Base-by-base conservation (phyloP, 2,888 invertebrate genomes). In the Balanococcus diminutus region DNA sequence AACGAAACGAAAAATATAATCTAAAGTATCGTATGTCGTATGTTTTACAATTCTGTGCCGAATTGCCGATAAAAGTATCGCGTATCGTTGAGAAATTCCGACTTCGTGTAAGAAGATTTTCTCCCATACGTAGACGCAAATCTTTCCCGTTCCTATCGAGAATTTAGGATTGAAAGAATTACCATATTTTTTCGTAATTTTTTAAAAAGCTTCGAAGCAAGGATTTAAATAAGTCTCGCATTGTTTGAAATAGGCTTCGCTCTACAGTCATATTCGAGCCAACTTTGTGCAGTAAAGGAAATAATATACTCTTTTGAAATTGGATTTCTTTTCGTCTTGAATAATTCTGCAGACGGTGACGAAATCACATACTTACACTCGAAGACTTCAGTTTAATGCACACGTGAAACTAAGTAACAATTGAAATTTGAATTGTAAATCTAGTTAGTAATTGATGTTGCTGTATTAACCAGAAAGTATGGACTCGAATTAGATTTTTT, bases 111-210 rank as follows among this genome's bases (percentile, higher is more conserved):
- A 67, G 67, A 67, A 67, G 67, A 67, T 67, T 67, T 67, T 28
- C 67, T 67, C 28, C 14, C 28, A n/a, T n/a, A 5, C 67, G 25
- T 28, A 67, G 56, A 56, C 56, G 22, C 19, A 56, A 56, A 56
- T 22, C 56, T 31, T 19, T 67, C 14, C 4, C 67, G 28, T 28
- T 67, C 16, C 67, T 67, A 67, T 67, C 28, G 67, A 67, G 67
- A 67, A 28, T 67, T 67, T 31, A 28, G 67, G 28, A 67, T 67
- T 67, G 67, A 67, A 67, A 67, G 28, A 67, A 67, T 67, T 67
- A 67, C 67, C 67, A 67, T 67, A 67, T 67, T 67, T 67, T 67
- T 67, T 25, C 25, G 67, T 67, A 67, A 67, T 67, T 67, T 67
- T 67, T 67, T 67, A 67, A 67, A 67, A 67, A 67, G 67, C 67